Conservation (phyloP, 2,888 invertebrate species). For the Ennomos erosarius region DNA sequence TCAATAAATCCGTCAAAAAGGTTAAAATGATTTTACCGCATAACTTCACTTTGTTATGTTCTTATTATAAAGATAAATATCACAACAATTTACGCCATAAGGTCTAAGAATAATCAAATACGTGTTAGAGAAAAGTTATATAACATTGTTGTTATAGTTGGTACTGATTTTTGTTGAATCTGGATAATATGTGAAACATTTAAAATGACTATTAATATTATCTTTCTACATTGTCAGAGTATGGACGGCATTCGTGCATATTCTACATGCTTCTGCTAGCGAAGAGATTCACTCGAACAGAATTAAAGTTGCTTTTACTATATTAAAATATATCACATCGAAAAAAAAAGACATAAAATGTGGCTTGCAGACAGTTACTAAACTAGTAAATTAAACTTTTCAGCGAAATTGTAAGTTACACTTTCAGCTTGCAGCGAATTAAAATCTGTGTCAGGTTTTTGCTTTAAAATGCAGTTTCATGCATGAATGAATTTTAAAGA, state of each 20-base stretch:
- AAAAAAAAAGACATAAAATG: background rate
- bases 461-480: background rate
- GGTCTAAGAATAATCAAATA: no score
- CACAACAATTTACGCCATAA: no score
- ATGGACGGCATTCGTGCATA: conserved; percentile 34
- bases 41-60: no score
- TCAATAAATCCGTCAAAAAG: no score
- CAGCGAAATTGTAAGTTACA: background rate
- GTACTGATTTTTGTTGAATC: conserved; percentile 3
- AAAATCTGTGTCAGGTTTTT: background rate
- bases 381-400: conserved; percentile 1
- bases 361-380: background rate
- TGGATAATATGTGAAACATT: conserved; percentile 26
- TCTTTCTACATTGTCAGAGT: conserved; percentile 46
- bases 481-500: background rate
- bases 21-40: no score
- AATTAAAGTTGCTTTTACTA: conserved; percentile 20
- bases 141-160: no score
- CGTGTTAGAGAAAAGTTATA: no score
- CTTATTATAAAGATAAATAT: no score
- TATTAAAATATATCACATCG: conserved; percentile 16
- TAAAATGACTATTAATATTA: conserved; percentile 35
- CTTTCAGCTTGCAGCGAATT: background rate
- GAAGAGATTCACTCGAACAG: conserved; percentile 16
- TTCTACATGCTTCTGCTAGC: conserved; percentile 24